These are phyloP conservation scores for Drosophila mettleri DNA, from an alignment of 2,888 invertebrate genomes.

Conservation along the genomic window DNA sequence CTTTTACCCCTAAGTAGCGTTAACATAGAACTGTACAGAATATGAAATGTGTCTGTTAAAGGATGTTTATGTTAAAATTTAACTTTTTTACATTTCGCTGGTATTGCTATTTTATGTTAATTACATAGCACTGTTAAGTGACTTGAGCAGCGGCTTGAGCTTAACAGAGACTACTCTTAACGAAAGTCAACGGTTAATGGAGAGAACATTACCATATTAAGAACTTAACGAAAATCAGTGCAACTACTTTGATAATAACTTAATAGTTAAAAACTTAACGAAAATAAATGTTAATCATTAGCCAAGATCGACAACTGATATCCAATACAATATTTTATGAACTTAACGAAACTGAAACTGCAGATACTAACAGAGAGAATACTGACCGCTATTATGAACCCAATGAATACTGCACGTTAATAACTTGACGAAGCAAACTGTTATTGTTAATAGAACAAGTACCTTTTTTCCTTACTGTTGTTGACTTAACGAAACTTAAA, in stretches of 20 bases:
- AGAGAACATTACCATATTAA: too few species aligned
- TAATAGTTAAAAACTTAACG: not conserved
- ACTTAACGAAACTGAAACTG: not conserved
- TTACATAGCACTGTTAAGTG: conserved; percentile 4
- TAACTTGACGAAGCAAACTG: too few species aligned
- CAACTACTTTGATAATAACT: too few species aligned
- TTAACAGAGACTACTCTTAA: not conserved
- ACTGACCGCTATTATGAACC: too few species aligned
- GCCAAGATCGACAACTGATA: too few species aligned
- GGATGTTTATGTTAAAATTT: not conserved
- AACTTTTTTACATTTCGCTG: not conserved
- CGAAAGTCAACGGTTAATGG: not conserved
- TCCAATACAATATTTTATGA: not conserved
- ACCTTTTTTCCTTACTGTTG: too few species aligned
- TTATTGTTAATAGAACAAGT: too few species aligned
- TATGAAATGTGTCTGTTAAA: not conserved
- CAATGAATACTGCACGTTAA: too few species aligned
- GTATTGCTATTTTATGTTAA: not conserved
- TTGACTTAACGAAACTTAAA: too few species aligned
- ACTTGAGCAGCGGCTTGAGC: not conserved
- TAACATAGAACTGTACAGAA: not conserved
- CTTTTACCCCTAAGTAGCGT: not conserved
- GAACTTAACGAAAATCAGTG: not conserved
- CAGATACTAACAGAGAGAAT: not conserved
- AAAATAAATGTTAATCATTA: not conserved